Base-by-base conservation (phyloP, 2,113 vertebrate genomes). In the Camarhynchus parvulus region DNA sequence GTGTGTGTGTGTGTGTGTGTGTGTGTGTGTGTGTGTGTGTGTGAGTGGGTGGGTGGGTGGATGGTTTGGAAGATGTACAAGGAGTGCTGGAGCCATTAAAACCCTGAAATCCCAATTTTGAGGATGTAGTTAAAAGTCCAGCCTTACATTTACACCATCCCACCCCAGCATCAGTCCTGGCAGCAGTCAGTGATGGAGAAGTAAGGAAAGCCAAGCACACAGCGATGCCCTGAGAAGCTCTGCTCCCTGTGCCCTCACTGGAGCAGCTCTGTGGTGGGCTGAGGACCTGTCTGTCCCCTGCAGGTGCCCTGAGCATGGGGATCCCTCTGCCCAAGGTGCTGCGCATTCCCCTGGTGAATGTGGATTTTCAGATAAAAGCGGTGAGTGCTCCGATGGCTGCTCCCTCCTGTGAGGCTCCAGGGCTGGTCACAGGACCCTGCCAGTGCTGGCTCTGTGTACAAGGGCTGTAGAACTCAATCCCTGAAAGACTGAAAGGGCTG, bases 181-280 rank as follows among this genome's bases (percentile, higher is more conserved):
- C 19, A 33, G 2, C 27, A 11, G 30, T 0, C 23, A 10, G 27
- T 11, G 80, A 15, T 15, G 20, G 28, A 19, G 77, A 24, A 4
- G 4, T 3, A 1, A 15, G 42, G 61, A 22, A 35, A 76, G n/a
- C 24, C 37, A 10, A 46, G 27, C 4, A 4, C 23, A 2, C 7
- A 2, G 27, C 3, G 1, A 5, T 44, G 78, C 39, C 39, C 33
- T 1, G 2, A 11, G 55, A 17, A 22, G 41, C 15, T 8, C 16
- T 27, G 53, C 47, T 44, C 14, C 63, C 53, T 12, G 33, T 42
- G 2, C 9, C 24, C 58, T 23, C 15, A 6, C 52, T 2, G 67
- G 8, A 8, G 56, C 61, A 27, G 87, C 37, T 21, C 21, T 23
- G 44, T 1, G 0, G 0, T 4, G 47, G 11, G 74, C 15, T 46